phyloP scores from a whole-genome alignment of 1,140 invertebrate genomes.

The Pachypsylla venusta region DNA sequence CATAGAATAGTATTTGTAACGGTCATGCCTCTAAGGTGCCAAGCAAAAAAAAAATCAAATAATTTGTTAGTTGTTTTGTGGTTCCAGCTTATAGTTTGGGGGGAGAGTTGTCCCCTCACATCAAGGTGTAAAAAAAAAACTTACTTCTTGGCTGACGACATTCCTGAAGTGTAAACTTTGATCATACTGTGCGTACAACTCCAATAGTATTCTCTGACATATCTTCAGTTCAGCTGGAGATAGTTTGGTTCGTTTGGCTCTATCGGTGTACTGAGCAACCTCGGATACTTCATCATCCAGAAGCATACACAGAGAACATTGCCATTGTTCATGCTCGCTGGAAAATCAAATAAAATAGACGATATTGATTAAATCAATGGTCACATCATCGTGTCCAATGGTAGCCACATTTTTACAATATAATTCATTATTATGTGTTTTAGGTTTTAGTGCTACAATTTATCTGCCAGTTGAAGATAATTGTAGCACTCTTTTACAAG shows the following conservation, averaged over 20 bases:
- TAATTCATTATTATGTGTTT: no score
- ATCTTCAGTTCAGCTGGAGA: slow-evolving; percentile 46
- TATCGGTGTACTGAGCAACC: slow-evolving; percentile 4
- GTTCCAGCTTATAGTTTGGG: no score
- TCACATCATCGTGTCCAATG: no score
- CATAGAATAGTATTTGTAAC: no score
- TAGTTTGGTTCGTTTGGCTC: slow-evolving; percentile 39
- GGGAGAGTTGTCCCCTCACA: background rate
- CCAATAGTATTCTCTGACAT: slow-evolving; percentile 66
- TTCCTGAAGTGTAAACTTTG: slow-evolving; percentile 73
- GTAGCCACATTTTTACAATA: no score
- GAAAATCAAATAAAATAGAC: slow-evolving; percentile 26
- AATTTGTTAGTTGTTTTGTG: no score
- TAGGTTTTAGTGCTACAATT: no score
- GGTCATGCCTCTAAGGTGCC: no score
- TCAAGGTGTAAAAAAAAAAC: slow-evolving; percentile 26
- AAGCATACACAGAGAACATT: slow-evolving; percentile 74
- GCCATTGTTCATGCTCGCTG: slow-evolving; percentile 77
- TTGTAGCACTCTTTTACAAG: no score
- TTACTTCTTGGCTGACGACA: slow-evolving; percentile 56
- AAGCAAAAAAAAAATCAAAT: no score
- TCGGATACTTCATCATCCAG: slow-evolving; percentile 30
- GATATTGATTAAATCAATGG: no score
- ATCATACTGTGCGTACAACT: slow-evolving; percentile 80
- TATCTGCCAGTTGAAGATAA: no score